Evolutionary conservation across 2,113 vertebrate species (phyloP).

Genomic region (Istiophorus platypterus): DNA sequence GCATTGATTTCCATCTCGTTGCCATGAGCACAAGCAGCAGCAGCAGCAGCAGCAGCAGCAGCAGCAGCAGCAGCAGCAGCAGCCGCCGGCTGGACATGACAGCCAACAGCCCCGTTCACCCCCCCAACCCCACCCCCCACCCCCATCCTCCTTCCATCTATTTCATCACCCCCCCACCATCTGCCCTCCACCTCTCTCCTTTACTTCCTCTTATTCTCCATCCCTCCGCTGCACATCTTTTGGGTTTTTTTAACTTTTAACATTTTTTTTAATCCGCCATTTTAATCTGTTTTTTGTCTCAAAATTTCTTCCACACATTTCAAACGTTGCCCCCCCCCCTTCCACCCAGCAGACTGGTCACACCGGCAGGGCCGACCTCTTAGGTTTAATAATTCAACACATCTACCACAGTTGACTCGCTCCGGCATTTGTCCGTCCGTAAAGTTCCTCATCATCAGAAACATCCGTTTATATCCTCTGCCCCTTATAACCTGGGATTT

Average conservation of each 20-base stretch:
- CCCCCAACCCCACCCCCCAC: slow-evolving; percentile 12
- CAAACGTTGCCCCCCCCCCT: no score
- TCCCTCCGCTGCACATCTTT: not conserved
- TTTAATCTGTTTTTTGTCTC: not conserved
- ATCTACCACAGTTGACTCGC: no score
- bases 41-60: no score
- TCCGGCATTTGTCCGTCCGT: no score
- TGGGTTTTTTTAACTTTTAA: no score
- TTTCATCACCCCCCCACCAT: slow-evolving; percentile 38
- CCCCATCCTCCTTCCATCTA: slow-evolving; percentile 14
- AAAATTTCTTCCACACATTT: not conserved
- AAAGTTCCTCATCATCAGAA: no score
- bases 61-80: slow-evolving; percentile 60
- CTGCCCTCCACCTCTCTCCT: slow-evolving; percentile 17
- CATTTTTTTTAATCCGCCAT: no score
- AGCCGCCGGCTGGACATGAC: slow-evolving; percentile 58
- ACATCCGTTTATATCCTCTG: no score
- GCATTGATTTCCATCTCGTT: slow-evolving; percentile 70
- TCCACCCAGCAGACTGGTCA: no score
- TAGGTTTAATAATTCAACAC: no score
- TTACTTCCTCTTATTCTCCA: not conserved
- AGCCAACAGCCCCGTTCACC: slow-evolving; percentile 32
- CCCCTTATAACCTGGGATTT: no score
- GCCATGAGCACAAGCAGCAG: slow-evolving; percentile 66
- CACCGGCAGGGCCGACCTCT: not conserved